Base-by-base conservation (phyloP, 1,140 invertebrate genomes). In the Cydia splendana region DNA sequence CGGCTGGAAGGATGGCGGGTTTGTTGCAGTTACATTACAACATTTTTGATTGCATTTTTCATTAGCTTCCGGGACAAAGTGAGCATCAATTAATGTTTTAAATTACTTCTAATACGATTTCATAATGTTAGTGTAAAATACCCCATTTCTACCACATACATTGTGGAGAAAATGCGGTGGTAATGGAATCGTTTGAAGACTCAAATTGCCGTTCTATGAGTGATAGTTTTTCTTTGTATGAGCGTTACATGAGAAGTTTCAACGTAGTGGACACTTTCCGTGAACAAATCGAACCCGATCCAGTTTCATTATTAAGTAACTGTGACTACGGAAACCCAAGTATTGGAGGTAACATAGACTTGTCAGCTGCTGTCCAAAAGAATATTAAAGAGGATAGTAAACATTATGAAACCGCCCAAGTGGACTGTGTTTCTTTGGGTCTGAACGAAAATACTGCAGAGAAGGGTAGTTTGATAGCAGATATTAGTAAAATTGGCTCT, bases 171-270 rank as follows among this genome's bases (percentile, higher is more conserved):
- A 48, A 57, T 88, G 87, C 85, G 85, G 81, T 84, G 82, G 88
- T 91, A 77, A 91, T 92, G 91, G 91, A 91, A 90, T 89, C 88
- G 79, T 79, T 88, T 76, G 88, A 90, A 85, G 88, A 91, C 81
- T 89, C 90, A 57, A 91, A 92, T 85, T 91, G 89, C 82, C 85
- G 82, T 79, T 91, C 90, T 48, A 80, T 91, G 85, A 91, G 88
- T 83, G 88, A 91, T 84, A 91, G 87, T 85, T 90, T 93, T 81
- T 91, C 89, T 78, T 82, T 93, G 53, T 93, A 93, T 69, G 89
- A 91, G 65, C 87, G 91, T 45, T 93, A 91, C 82, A 87, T 93
- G 87, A 85, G 87, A 86, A 93, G 90, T 86, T 93, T 93, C 71
- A 93, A 90, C 77, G 86, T 93, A 51, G 88, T 88, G 65, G 84